Percentiles rank a stretch among this genome's conserved stretches.
phyloP scores from a whole-genome alignment of 2,888 invertebrate genomes.

The Gymnocheta viridis region DNA sequence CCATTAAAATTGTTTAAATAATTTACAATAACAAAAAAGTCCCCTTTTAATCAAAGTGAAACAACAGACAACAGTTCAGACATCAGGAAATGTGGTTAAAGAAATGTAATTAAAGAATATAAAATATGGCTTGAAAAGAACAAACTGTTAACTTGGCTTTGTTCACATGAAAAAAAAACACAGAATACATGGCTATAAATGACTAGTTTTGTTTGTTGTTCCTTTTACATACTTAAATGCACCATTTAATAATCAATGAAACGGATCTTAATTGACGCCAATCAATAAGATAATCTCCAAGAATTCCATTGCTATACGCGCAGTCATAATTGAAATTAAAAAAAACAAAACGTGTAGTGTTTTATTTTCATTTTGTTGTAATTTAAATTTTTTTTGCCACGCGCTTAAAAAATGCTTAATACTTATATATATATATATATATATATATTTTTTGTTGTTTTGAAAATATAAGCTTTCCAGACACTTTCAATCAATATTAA shows the following conservation, averaged over 20 bases:
- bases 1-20: not conserved
- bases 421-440: not conserved
- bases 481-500: too few relatives aligned
- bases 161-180: conserved; percentile 22
- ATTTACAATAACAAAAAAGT: not conserved
- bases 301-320: conserved; percentile 9
- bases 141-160: conserved; percentile 25
- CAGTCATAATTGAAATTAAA: conserved; percentile 1
- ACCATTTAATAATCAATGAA: conserved; percentile 27
- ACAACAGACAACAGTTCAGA: conserved; percentile 29
- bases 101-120: conserved; percentile 33
- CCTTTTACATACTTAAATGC: conserved; percentile 17
- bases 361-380: not conserved
- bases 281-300: conserved; percentile 2
- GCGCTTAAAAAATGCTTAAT: conserved; percentile 17
- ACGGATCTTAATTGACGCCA: conserved; percentile 49
- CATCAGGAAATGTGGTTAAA: conserved; percentile 46
- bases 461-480: not conserved
- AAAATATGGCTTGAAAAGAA: conserved; percentile 38
- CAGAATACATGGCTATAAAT: not conserved
- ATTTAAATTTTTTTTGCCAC: conserved; percentile 34
- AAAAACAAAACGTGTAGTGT: too few relatives aligned
- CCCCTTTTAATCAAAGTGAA: conserved; percentile 12
- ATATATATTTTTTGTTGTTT: not conserved
- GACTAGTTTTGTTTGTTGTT: not conserved